phyloP scores from a whole-genome alignment of 1,140 invertebrate genomes.

The Acromyrmex echinatior region DNA sequence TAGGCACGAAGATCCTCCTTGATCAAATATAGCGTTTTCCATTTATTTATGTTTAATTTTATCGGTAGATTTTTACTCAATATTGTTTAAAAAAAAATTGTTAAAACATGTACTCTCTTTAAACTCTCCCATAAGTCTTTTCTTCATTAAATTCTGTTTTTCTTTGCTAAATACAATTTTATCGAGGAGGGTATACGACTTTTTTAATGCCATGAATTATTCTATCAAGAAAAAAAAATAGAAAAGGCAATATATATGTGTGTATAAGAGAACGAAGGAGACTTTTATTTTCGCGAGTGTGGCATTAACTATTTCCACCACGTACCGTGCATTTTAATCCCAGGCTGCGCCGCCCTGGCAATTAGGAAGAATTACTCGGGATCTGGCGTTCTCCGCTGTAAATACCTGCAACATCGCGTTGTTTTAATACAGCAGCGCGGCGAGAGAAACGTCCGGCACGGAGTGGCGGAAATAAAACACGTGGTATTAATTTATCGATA shows the following conservation, averaged over 20 bases:
- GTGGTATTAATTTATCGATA: slow-evolving; percentile 52
- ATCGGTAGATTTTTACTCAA: too few species aligned
- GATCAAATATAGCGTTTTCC: too few species aligned
- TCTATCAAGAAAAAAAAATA: neutral
- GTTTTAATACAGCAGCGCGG: slow-evolving; percentile 22
- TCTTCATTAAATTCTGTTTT: neutral
- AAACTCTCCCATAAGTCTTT: neutral
- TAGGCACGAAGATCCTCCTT: too few species aligned
- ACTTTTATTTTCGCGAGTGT: slow-evolving; percentile 45
- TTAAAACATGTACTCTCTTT: neutral
- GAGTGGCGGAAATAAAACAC: slow-evolving; percentile 37
- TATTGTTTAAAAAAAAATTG: too few species aligned
- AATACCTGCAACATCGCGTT: slow-evolving; percentile 42
- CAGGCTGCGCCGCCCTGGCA: slow-evolving; percentile 34
- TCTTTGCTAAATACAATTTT: neutral
- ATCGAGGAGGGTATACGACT: neutral
- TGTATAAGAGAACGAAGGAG: neutral
- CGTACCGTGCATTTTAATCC: slow-evolving; percentile 44
- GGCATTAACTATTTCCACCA: slow-evolving; percentile 44
- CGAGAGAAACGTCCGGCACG: neutral
- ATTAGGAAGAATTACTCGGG: slow-evolving; percentile 56
- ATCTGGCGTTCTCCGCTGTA: slow-evolving; percentile 30
- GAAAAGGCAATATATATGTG: neutral
- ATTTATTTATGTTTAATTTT: too few species aligned
- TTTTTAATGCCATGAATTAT: slow-evolving; percentile 20